phyloP scores from a whole-genome alignment of 2,113 vertebrate genomes.

The Pleuronectes platessa region DNA sequence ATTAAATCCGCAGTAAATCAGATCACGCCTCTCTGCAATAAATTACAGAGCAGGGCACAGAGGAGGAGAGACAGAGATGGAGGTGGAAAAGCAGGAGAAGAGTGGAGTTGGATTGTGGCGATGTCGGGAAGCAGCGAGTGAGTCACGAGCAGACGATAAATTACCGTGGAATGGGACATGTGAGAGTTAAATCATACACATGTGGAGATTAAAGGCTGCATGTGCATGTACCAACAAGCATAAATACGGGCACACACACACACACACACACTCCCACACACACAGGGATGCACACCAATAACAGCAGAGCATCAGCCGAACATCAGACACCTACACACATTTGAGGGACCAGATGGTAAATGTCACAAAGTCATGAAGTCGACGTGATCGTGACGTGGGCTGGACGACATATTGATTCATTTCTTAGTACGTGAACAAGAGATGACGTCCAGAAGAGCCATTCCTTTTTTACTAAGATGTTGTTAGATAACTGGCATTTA shows the following conservation, averaged over 20 bases:
- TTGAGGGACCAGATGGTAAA: not conserved
- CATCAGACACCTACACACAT: constrained; percentile 7
- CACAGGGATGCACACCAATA: not conserved
- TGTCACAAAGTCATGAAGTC: not conserved
- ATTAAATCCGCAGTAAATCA: constrained; percentile 70
- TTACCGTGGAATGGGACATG: constrained; percentile 37
- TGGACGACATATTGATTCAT: not conserved
- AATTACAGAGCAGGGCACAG: constrained; percentile 59
- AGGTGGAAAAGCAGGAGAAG: constrained; percentile 44
- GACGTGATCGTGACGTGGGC: not conserved
- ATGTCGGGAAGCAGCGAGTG: constrained; percentile 32
- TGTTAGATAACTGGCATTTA: constrained; percentile 35
- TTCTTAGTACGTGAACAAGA: constrained; percentile 1
- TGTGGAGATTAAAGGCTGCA: constrained; percentile 2
- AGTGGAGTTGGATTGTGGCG: constrained; percentile 32
- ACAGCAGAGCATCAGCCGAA: constrained; percentile 33
- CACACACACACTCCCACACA: not conserved
- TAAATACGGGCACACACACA: not conserved
- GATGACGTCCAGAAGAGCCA: not conserved
- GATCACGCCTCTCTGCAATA: constrained; percentile 66
- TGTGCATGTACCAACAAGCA: constrained; percentile 30
- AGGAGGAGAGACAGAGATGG: constrained; percentile 46
- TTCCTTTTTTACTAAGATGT: constrained; percentile 12
- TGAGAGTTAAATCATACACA: constrained; percentile 51
- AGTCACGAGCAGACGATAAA: constrained; percentile 47